Evolutionary conservation across 2,113 vertebrate genomes (phyloP).

Genomic region (Aythya baeri): DNA sequence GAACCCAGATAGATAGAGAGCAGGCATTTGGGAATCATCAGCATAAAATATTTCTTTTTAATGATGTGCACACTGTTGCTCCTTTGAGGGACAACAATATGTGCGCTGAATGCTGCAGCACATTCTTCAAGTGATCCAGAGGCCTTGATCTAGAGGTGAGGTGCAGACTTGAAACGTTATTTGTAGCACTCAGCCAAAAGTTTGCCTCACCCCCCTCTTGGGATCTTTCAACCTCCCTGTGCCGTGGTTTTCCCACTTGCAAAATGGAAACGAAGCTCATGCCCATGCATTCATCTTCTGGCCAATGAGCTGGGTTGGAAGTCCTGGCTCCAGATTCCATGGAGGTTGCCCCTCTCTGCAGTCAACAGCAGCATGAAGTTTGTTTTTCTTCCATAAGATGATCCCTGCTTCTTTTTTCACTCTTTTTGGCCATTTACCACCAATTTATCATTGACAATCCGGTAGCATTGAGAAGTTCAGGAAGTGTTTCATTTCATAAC

Average conservation of each 20-base stretch:
- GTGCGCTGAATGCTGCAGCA: background rate
- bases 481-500: background rate
- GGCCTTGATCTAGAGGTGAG: background rate
- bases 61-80: constrained; percentile 48
- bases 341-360: background rate
- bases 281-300: background rate
- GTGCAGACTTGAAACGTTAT: fast-evolving
- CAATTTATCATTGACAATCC: background rate
- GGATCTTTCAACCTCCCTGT: background rate
- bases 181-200: background rate
- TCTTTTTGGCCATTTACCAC: background rate
- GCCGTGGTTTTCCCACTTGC: background rate
- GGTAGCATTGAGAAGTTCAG: background rate
- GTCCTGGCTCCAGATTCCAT: background rate
- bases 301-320: background rate
- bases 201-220: background rate
- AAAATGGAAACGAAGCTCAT: background rate
- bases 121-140: background rate
- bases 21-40: constrained; percentile 57
- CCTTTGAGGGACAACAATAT: constrained; percentile 30
- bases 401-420: background rate
- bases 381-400: background rate
- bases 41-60: constrained; percentile 57
- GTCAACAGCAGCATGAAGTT: background rate
- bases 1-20: constrained; percentile 1